phyloP scores from a whole-genome alignment of 2,797 vertebrate species.

The Rhincodon typus region DNA sequence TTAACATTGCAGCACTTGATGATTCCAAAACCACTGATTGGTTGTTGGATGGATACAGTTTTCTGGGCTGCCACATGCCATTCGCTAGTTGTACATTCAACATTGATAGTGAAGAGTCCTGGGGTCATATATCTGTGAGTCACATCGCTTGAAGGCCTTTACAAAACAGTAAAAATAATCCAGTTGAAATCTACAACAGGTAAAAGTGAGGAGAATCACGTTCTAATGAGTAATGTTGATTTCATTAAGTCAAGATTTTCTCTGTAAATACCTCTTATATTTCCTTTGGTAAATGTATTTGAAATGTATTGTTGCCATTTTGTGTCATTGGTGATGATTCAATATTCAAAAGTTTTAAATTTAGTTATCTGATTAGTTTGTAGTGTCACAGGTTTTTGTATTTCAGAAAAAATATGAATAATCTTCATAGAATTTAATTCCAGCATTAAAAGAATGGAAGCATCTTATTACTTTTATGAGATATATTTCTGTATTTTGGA shows the following conservation, averaged over 20 bases:
- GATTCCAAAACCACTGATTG: slow-evolving; percentile 54
- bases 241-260: background rate
- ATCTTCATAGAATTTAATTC: background rate
- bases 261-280: background rate
- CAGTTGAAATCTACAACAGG: background rate
- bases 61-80: slow-evolving; percentile 83
- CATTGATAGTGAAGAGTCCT: slow-evolving; percentile 71
- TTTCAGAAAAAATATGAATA: background rate
- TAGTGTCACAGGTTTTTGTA: background rate
- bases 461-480: background rate
- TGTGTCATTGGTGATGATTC: background rate
- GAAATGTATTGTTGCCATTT: background rate
- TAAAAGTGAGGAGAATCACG: background rate
- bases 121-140: slow-evolving; percentile 66
- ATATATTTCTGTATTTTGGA: background rate
- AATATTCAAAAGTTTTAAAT: background rate
- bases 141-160: slow-evolving; percentile 54
- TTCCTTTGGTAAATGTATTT: background rate
- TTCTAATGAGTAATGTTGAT: background rate
- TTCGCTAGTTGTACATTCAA: slow-evolving; percentile 81
- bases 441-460: background rate
- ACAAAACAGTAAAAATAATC: slow-evolving; percentile 24
- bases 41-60: slow-evolving; percentile 65
- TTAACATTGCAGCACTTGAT: slow-evolving; percentile 65
- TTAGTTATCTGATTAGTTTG: background rate